Base-by-base conservation (phyloP, 2,797 vertebrate species). In the Iguana delicatissima region DNA sequence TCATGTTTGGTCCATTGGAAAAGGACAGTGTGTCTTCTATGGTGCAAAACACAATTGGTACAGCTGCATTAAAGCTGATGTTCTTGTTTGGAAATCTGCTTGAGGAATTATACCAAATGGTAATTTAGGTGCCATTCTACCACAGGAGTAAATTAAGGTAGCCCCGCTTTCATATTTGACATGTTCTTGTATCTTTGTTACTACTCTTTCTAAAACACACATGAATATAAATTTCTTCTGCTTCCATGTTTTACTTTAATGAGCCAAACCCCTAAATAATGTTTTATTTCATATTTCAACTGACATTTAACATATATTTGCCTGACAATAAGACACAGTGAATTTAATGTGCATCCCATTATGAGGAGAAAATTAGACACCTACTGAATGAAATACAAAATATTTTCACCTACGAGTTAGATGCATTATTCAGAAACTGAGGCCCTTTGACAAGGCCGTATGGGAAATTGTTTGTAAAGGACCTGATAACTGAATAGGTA, bases 231-330 rank as follows among this genome's bases (percentile, higher is more conserved):
- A 89, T n/a, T 94, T 91, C 87, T 93, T 94, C 69, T 0, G 3
- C 90, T 90, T 95, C 80, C 91, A 77, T 94, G 95, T 96, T 95
- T 90, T 87, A 91, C 89, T 94, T 92, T 96, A 96, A 95, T 92
- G 92, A 96, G 93, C 94, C 90, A 94, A 90, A 72, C 89, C 92
- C 91, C 94, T 95, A 95, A 94, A 89, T 80, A 96, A 95, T 89
- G 92, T 92, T 94, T 94, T 95, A 91, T 95, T 95, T 95, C 94
- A 38, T 90, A 95, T 92, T 95, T 92, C 94, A 94, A 94, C 92
- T 96, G 96, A 96, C 95, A 96, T 91, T 95, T 96, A 96, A 95
- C 95, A 95, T 96, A 95, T 95, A 96, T 96, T 96, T 96, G 92
- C 94, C 93, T 96, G 95, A 94, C 94, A 96, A 96, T 95, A 89